Base-by-base conservation (phyloP, 2,888 invertebrate species). In the Odontothrips loti region DNA sequence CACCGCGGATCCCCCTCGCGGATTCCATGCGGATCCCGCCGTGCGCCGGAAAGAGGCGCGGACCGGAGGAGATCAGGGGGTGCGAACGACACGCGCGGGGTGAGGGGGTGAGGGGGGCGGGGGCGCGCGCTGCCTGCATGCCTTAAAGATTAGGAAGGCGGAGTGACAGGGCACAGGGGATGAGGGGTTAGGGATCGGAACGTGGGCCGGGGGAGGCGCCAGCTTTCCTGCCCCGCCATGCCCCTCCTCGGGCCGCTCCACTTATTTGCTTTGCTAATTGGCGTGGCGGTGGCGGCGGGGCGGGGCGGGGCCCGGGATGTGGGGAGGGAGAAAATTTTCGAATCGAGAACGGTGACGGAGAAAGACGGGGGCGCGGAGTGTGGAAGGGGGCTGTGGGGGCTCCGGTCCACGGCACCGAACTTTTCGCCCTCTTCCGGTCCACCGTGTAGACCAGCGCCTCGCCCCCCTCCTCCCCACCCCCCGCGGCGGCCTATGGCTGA, bases 251-350 rank as follows among this genome's bases (percentile, higher is more conserved):
- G 12, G 23, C 68, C 27, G 27, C 68, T 12, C 27, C 27, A 23
- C 68, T 75, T 75, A 75, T 75, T 75, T 75, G 68, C 68, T 75
- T 75, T 75, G 68, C 68, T 75, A 75, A 75, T 75, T 75, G 68
- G 68, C 68, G 68, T 27, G 68, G 6, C 58, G 58, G 17, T 15
- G 17, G 58, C 58, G 58, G 58, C 20, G 58, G 15, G 58, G 15
- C 58, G 15, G 58, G 17, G 58, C 20, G 20, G 34, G 34, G 34
- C 34, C 3, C 34, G 34, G 34, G 34, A 43, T 43, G 34, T 43
- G 34, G 34, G 34, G 34, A 43, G 34, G 34, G 34, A 15, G 58
- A 6, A 58, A 58, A 58, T 58, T 43, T 58, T 58, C 58, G 58
- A 58, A 58, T 58, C 58, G 58, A 58, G 58, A 17, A 15, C 58